Base-by-base conservation (phyloP, 2,797 vertebrate genomes). In the Ceryle rudis region DNA sequence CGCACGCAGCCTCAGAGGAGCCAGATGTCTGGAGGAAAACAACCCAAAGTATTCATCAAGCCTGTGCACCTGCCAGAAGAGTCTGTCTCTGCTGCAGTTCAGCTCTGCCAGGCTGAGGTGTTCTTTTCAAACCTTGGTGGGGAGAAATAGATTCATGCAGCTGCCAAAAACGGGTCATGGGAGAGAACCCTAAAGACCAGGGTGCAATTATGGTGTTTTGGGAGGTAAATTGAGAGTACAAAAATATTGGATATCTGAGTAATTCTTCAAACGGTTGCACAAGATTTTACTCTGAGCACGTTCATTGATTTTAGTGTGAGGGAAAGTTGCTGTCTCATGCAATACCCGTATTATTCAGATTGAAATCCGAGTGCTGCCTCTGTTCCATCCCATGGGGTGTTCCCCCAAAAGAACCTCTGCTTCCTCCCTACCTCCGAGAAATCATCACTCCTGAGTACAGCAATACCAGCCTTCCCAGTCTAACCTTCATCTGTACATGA, bases 261-360 rank as follows among this genome's bases (percentile, higher is more conserved):
- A 94, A 92, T 91, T 90, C 86, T 86, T 70, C 82, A 95, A 95
- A 72, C 4, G 7, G 33, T 86, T 61, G 83, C 1, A 1, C 67
- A 90, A 44, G 74, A 88, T 77, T 92, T 96, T 95, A 89, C 86
- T 96, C 83, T 51, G 80, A 89, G 92, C 70, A 26, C 16, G 6
- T 77, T 91, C 95, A 95, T 95, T 71, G 96, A 96, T 94, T 94
- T 82, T 54, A 35, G 60, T 3, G 16, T 0, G 46, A 94, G 90
- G 88, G 77, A 92, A 96, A 97, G 81, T 74, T 95, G 94, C 96
- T 96, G 92, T 90, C 90, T 95, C 96, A 96, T 95, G 81, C 91
- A 77, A 90, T 74, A 49, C 64, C 57, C 10, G 0, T 55, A 42
- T 89, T 92, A 91, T 79, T 89, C 85, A 71, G 94, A 75, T 35